Evolutionary conservation across 2,797 vertebrate species (phyloP), one percentile per base, ranked within the genome.

Genomic region (Premnoplex brunnescens): DNA sequence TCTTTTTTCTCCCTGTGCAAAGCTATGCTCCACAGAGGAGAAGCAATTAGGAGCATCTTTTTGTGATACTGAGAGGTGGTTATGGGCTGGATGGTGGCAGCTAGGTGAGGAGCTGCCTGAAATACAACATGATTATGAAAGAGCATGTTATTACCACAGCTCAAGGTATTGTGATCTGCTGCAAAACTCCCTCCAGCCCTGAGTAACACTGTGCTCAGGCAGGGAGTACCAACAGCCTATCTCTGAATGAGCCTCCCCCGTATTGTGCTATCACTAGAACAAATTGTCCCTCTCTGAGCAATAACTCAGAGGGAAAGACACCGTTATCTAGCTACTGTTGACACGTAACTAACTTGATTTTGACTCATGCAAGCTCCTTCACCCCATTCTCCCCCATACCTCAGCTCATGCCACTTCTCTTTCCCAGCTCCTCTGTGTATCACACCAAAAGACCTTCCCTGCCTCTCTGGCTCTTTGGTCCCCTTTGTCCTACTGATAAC

Each of bases 251-350:
- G 51, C 64, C 59, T 74, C 85, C 14, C 24, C 44, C 3, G 2
- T 73, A 56, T 84, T 88, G 39, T 77, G 64, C 63, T 84, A 43
- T 84, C 88, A 32, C 44, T 63, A 71, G 94, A 97, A 95, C 88
- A 95, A 93, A 91, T 51, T 85, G 94, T 91, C 77, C 88, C 90
- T 79, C 9, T 2, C 32, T 69, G 59, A 88, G 83, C 76, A 91
- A 74, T 88, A 95, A 86, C 62, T 55, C 69, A 56, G 76, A 67
- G 30, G 22, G 59, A 94, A 80, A 82, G 66, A 63, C 74, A 74
- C 36, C 4, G 19, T 86, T 95, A 95, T 96, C 63, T 90, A 79
- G 67, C 83, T 92, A 71, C 81, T 39, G 81, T 39, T 94, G 90
- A 95, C 80, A 93, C 8, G 74, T 83, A 90, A 73, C 90, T 95